phyloP scores from a whole-genome alignment of 2,888 invertebrate genomes.

The Orthosia gracilis region DNA sequence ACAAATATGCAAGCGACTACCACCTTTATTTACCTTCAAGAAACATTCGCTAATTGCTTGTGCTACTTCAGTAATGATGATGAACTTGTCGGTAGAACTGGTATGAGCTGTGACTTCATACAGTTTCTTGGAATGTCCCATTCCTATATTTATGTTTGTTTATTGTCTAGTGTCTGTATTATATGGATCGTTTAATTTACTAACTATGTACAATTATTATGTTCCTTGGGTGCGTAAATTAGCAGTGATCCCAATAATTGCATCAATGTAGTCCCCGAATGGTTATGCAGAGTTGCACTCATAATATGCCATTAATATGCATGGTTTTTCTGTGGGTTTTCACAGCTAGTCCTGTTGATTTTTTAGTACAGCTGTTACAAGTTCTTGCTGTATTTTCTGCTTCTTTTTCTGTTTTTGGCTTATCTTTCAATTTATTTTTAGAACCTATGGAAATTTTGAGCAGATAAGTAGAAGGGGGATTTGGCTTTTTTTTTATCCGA shows the following conservation, averaged over 20 bases:
- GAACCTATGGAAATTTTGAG: too few species aligned
- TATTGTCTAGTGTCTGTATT: slow-evolving; percentile 20
- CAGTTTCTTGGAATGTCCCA: slow-evolving; percentile 53
- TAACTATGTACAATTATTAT: neutral
- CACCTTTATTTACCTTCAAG: accelerated
- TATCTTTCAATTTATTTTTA: too few species aligned
- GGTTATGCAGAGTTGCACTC: too few species aligned
- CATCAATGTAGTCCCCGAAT: too few species aligned
- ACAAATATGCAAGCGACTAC: slow-evolving; percentile 7
- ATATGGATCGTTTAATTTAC: slow-evolving; percentile 3
- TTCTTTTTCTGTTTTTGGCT: too few species aligned
- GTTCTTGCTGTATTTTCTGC: neutral
- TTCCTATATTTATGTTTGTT: slow-evolving; percentile 14
- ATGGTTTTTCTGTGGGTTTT: neutral
- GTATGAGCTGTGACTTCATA: slow-evolving; percentile 48
- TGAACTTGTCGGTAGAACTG: slow-evolving; percentile 35
- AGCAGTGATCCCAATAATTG: neutral
- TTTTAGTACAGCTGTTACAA: neutral
- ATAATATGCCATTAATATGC: too few species aligned
- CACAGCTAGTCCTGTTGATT: neutral
- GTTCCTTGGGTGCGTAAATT: neutral
- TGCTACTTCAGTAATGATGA: neutral
- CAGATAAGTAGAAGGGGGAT: too few species aligned
- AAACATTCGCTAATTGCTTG: slow-evolving; percentile 9
- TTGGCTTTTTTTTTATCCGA: too few species aligned